These are phyloP conservation scores for Leptonema lineaticorne DNA, from an alignment of 1,140 invertebrate genomes.

Conservation along the genomic window DNA sequence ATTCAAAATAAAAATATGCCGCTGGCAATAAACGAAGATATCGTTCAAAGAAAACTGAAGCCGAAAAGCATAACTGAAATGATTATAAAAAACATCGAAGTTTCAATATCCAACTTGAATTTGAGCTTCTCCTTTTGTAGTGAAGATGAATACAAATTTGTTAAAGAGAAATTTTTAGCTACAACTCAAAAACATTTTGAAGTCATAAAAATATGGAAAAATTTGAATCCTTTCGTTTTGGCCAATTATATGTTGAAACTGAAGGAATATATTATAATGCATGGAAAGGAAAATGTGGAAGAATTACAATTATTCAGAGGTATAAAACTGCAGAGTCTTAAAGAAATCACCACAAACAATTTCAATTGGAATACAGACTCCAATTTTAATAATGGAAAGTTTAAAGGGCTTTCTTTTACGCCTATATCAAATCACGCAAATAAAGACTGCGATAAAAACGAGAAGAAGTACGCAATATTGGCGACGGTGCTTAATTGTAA, in stretches of 20 bases:
- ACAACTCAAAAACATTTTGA: conserved; percentile 19
- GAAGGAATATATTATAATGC: conserved; percentile 6
- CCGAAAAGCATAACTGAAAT: neutral
- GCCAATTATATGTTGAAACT: conserved; percentile 16
- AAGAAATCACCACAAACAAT: conserved; percentile 40
- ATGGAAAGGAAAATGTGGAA: conserved; percentile 37
- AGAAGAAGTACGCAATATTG: conserved; percentile 41
- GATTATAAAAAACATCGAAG: neutral
- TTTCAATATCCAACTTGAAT: neutral
- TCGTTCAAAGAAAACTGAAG: neutral
- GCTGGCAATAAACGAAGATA: neutral
- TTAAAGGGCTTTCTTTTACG: conserved; percentile 41
- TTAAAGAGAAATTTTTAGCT: neutral
- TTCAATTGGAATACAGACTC: conserved; percentile 21
- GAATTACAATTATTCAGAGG: conserved; percentile 14
- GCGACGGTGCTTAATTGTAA: conserved; percentile 23
- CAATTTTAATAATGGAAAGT: neutral
- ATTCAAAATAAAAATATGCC: neutral
- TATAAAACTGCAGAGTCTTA: conserved; percentile 33
- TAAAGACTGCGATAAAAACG: conserved; percentile 40
- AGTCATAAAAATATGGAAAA: neutral
- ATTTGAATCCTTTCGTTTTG: neutral
- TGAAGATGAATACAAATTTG: neutral
- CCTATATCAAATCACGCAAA: conserved; percentile 42
- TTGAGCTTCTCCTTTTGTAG: neutral